Conservation (phyloP, 2,888 invertebrate genomes). For the Diarsia dahlii region DNA sequence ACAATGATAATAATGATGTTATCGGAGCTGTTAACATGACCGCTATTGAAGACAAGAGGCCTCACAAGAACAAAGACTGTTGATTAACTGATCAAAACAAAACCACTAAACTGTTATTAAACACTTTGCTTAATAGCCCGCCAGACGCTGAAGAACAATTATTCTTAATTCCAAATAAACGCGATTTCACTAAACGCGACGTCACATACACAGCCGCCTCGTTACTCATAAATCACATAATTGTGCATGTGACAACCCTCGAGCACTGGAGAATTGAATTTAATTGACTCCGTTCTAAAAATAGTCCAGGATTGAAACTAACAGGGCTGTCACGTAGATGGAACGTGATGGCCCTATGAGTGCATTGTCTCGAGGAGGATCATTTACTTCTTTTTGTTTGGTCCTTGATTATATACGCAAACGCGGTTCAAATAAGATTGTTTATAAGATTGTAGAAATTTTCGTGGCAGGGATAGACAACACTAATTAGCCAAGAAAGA, state of each 20-base stretch:
- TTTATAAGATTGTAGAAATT: background rate
- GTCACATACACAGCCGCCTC: constrained; percentile 65
- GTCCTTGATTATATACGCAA: background rate
- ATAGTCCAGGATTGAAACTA: constrained; percentile 73
- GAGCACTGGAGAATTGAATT: constrained; percentile 83
- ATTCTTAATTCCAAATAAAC: constrained; percentile 81
- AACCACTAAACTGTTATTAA: constrained; percentile 68
- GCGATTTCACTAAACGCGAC: constrained; percentile 77
- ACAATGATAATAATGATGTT: background rate
- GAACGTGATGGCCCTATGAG: constrained; percentile 63
- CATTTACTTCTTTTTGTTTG: constrained; percentile 26
- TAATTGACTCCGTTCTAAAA: constrained; percentile 86
- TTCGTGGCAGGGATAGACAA: background rate
- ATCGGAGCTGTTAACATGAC: background rate
- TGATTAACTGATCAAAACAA: constrained; percentile 64
- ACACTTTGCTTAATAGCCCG: constrained; percentile 73
- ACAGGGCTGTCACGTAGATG: constrained; percentile 61
- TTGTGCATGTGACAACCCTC: constrained; percentile 85
- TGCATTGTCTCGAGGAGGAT: constrained; percentile 48
- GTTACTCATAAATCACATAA: constrained; percentile 84
- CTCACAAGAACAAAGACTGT: constrained; percentile 19
- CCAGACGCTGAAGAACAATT: constrained; percentile 79
- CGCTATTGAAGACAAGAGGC: background rate
- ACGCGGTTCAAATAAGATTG: constrained; percentile 16
- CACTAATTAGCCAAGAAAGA: background rate